Conservation (phyloP, 2,113 vertebrate species). For the Meles meles region DNA sequence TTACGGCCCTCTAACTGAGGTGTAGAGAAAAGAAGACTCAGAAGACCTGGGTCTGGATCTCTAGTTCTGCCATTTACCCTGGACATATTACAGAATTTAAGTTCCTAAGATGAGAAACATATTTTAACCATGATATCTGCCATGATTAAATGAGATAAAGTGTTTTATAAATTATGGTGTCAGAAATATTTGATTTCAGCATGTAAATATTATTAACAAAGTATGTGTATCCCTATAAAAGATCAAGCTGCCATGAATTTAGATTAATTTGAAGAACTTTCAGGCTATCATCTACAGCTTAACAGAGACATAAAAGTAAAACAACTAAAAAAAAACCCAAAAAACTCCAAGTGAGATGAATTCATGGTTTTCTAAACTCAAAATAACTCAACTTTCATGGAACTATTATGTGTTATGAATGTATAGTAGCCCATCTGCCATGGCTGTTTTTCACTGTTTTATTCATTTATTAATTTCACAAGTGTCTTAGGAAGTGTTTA, state of each 20-base stretch:
- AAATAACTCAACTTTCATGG: not conserved
- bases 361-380: not conserved
- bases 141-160: not conserved
- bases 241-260: not conserved
- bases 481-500: not conserved
- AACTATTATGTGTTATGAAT: not conserved
- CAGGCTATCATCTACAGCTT: not conserved
- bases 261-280: not conserved
- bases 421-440: not conserved
- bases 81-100: not conserved
- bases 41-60: not conserved
- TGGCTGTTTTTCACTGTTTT: not conserved
- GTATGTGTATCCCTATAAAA: not conserved
- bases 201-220: not conserved
- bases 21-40: not conserved
- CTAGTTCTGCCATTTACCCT: not conserved
- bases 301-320: not conserved
- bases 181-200: not conserved
- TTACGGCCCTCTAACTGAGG: not conserved
- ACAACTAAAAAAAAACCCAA: not conserved
- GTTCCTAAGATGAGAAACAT: not conserved
- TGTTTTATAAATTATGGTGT: not conserved
- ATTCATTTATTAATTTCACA: slow-evolving; percentile 23
- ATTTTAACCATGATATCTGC: not conserved
- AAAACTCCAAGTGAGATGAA: not conserved